These are phyloP conservation scores for Dysmachus trigonus DNA, from an alignment of 2,888 invertebrate genomes.

Conservation along the genomic window DNA sequence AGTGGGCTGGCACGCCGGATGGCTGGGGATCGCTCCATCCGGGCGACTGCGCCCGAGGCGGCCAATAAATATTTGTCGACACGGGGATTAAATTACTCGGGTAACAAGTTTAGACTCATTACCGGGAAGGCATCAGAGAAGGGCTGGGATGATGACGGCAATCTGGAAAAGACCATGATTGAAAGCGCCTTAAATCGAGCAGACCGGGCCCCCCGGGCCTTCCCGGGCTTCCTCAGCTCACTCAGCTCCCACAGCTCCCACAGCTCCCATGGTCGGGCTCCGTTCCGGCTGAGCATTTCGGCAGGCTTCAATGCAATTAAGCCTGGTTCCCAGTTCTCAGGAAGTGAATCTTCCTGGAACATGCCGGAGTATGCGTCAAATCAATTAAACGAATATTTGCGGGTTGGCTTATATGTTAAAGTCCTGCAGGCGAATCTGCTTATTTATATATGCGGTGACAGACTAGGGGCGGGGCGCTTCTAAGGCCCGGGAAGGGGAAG, in stretches of 20 bases:
- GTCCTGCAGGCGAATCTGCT: constrained; percentile 3
- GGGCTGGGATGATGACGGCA: neutral
- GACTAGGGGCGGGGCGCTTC: neutral
- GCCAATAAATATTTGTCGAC: constrained; percentile 40
- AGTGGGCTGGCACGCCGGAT: constrained; percentile 6
- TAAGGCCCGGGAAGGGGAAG: neutral
- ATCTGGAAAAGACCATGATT: neutral
- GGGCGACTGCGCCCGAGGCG: constrained; percentile 1
- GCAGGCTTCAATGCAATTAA: constrained; percentile 4
- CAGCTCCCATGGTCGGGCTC: neutral
- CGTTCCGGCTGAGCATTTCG: neutral
- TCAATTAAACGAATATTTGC: constrained; percentile 45
- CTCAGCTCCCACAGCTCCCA: too few species aligned
- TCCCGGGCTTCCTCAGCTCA: neutral
- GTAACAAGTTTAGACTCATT: constrained; percentile 43
- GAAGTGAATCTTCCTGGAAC: neutral
- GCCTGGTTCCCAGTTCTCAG: neutral
- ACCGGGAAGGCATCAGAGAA: constrained; percentile 10
- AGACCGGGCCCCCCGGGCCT: neutral
- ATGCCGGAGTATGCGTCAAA: constrained; percentile 42
- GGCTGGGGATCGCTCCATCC: neutral
- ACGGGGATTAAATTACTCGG: constrained; percentile 37
- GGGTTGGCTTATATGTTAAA: constrained; percentile 7
- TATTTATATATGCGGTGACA: neutral
- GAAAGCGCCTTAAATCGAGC: constrained; percentile 2